Evolutionary conservation across 2,888 invertebrate genomes (phyloP), one percentile per base, ranked within the genome.

Genomic region (Pseudoips prasinana): DNA sequence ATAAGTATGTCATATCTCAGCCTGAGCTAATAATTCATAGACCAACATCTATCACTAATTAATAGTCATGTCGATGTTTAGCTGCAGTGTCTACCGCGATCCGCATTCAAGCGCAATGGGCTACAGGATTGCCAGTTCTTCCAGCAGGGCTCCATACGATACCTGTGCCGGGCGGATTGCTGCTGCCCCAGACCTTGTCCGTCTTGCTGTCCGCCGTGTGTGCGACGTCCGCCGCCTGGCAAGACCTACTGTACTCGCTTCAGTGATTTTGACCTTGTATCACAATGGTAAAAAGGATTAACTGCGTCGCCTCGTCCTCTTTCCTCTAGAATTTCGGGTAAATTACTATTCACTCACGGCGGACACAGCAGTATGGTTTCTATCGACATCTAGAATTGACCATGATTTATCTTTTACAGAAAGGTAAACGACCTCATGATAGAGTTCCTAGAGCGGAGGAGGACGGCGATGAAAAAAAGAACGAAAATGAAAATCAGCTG

Each of bases 41-140:
- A n/a, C n/a, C n/a, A n/a, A n/a, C n/a, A n/a, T n/a, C n/a, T n/a
- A n/a, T n/a, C n/a, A n/a, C n/a, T n/a, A n/a, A n/a, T n/a, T 14
- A 14, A 14, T 14, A 14, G 14, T 5, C 14, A 3, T 14, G 2
- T 5, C 3, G 2, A 3, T 51, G 30, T 47, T 38, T 60, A 89
- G 89, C 78, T 89, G 44, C 82, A 79, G 73, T 88, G 88, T 58
- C 77, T 89, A 43, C 89, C 89, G 44, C 77, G 86, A 53, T 86
- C 89, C 39, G 89, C 89, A 29, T 89, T 87, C 81, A 89, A 89
- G 69, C 80, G 89, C 33, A 89, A 89, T 61, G 89, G 89, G 20
- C 72, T 89, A 43, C 89, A 89, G 53, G 89, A 89, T 59, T 79
- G 75, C 69, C 86, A 89, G 72, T 89, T 71, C 74, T 86, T 87